Evolutionary conservation across 1,140 invertebrate species (phyloP).

Genomic region (Neodiprion lecontei): DNA sequence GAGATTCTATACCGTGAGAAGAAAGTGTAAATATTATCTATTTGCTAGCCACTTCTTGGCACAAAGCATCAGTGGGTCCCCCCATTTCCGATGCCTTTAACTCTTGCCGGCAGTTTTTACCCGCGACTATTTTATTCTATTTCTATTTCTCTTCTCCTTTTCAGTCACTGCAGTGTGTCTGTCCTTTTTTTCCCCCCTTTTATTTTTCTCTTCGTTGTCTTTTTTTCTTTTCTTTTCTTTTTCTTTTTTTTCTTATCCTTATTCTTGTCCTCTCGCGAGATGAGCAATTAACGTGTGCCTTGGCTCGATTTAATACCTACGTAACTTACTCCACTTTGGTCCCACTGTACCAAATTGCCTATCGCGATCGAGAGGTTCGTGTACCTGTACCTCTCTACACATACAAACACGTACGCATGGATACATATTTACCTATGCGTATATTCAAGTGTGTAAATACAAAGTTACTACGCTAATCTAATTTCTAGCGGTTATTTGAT

Average conservation of each 20-base stretch:
- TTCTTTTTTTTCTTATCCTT: neutral
- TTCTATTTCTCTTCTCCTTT: neutral
- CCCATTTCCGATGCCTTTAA: no score
- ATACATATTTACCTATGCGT: neutral
- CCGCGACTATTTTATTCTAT: neutral
- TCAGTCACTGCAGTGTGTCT: neutral
- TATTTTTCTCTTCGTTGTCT: neutral
- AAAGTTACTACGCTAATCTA: neutral
- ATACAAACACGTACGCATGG: neutral
- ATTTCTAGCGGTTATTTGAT: neutral
- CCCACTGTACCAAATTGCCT: neutral
- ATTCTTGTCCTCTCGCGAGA: neutral
- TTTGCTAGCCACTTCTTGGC: neutral
- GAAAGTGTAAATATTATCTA: conserved; percentile 6
- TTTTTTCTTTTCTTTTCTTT: neutral
- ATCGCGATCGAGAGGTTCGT: no score
- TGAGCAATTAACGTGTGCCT: conserved; percentile 3
- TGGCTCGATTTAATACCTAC: neutral
- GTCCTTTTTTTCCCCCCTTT: neutral
- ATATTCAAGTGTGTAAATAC: no score
- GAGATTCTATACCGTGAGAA: neutral
- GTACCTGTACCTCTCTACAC: neutral
- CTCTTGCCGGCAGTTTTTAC: no score
- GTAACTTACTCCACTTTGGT: conserved; percentile 5
- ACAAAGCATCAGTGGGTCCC: neutral